phyloP scores from a whole-genome alignment of 2,113 vertebrate genomes.

The Prolemur simus region DNA sequence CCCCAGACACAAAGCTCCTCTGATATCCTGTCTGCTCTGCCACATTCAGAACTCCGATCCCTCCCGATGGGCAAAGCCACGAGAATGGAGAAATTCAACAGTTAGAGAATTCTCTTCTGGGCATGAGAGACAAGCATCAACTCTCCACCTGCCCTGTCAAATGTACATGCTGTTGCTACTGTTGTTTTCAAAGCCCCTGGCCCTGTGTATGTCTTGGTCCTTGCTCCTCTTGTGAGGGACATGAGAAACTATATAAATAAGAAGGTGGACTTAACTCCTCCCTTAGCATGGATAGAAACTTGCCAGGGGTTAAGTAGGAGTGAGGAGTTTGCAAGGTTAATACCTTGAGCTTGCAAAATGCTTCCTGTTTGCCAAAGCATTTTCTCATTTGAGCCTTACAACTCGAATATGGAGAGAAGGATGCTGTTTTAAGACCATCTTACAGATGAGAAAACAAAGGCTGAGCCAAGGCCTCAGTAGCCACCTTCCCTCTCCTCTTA shows the following conservation, averaged over 20 bases:
- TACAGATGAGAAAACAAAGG: neutral
- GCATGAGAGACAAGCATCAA: neutral
- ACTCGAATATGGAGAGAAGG: neutral
- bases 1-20: neutral
- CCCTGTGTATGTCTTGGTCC: neutral
- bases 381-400: neutral
- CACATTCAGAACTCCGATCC: neutral
- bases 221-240: neutral
- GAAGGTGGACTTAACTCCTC: neutral
- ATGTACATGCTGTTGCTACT: too few relatives aligned
- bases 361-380: neutral
- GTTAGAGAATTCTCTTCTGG: neutral
- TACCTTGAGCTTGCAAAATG: neutral
- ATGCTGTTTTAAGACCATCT: neutral
- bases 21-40: rapidly evolving
- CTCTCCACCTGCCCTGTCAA: neutral
- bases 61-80: neutral
- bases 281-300: neutral
- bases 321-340: neutral
- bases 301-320: neutral
- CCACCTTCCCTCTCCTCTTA: neutral
- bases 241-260: neutral
- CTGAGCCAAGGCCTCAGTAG: neutral
- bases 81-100: neutral
- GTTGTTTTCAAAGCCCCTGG: neutral